Evolutionary conservation across 2,888 invertebrate species (phyloP).

Genomic region (Orthosia cruda): DNA sequence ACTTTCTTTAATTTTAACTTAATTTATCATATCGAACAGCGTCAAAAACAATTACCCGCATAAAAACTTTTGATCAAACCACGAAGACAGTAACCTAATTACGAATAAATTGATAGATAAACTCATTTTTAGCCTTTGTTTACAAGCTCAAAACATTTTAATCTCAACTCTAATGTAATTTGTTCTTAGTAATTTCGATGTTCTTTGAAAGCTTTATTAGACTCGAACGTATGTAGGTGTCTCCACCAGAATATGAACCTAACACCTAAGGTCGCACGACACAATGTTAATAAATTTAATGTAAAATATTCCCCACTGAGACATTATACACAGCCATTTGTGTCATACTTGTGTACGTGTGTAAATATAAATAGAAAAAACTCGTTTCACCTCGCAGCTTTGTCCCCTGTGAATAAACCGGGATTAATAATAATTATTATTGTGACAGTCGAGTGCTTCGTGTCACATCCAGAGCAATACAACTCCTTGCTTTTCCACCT

Average conservation of each 20-base stretch:
- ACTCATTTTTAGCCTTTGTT: too few species aligned
- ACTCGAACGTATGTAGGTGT: conserved; percentile 21
- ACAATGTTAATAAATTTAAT: conserved; percentile 56
- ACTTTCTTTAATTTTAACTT: conserved; percentile 40
- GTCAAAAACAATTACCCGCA: conserved; percentile 63
- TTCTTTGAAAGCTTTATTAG: conserved; percentile 40
- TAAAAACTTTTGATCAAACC: conserved; percentile 63
- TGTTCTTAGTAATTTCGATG: conserved; percentile 26
- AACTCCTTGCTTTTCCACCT: conserved; percentile 81
- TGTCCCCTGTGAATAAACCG: conserved; percentile 63
- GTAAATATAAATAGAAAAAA: conserved; percentile 49
- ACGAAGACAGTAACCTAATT: conserved; percentile 61
- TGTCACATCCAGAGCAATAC: conserved; percentile 76
- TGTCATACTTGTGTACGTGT: conserved; percentile 44
- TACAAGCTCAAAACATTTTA: too few species aligned
- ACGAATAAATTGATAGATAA: conserved; percentile 60
- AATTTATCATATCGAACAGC: conserved; percentile 47
- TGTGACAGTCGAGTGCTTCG: conserved; percentile 66
- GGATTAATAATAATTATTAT: conserved; percentile 75
- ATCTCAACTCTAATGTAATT: conserved; percentile 38
- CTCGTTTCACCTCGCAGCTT: conserved; percentile 54
- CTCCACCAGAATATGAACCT: conserved; percentile 23
- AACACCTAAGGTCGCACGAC: conserved; percentile 42
- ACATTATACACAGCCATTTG: conserved; percentile 55
- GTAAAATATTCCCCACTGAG: conserved; percentile 53